Evolutionary conservation across 2,113 vertebrate genomes (phyloP), one percentile per base, ranked within the genome.

Genomic region (Dipodomys stephensi): DNA sequence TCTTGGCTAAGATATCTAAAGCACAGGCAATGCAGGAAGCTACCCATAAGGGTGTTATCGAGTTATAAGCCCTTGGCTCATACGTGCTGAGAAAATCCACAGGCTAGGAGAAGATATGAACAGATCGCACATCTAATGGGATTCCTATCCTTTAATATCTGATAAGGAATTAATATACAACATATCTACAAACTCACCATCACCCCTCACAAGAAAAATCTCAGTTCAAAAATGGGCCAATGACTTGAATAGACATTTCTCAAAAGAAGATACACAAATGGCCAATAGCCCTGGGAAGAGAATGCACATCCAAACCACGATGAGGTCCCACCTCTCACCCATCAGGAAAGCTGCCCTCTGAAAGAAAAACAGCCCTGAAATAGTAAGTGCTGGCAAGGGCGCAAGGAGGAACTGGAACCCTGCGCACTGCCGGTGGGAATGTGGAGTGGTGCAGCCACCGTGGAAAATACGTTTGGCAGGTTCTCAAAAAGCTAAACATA

Each of bases 261-360:
- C 62, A 71, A 19, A 49, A 64, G 49, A 27, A 35, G 76, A 62
- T 13, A 4, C 0, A 46, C 10, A 15, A 27, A 32, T 16, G 46
- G 35, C 64, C 74, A 6, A 1, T 4, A 15, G 46, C 53, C 62
- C 2, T n/a, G 1, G 0, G 44, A 62, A 32, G 23, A 35, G 32
- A 35, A 27, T 2, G 4, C 72, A n/a, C 23, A 23, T 32, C 62
- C 46, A 35, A 49, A 20, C 30, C 46, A n/a, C 32, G 10, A 2
- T 0, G 53, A 64, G 65, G 6, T 0, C 1, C 35, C 1, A 0
- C 28, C 4, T 71, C 60, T n/a, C 4, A 1, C 46, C n/a, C 30
- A 5, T 44, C 1, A 35, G 80, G 72, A 23, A 0, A 19, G 32
- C 44, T 16, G 9, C 53, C 53, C 53, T 57, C 53, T 16, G 15